phyloP scores from a whole-genome alignment of 2,888 invertebrate species.

The Brassicogethes aeneus region DNA sequence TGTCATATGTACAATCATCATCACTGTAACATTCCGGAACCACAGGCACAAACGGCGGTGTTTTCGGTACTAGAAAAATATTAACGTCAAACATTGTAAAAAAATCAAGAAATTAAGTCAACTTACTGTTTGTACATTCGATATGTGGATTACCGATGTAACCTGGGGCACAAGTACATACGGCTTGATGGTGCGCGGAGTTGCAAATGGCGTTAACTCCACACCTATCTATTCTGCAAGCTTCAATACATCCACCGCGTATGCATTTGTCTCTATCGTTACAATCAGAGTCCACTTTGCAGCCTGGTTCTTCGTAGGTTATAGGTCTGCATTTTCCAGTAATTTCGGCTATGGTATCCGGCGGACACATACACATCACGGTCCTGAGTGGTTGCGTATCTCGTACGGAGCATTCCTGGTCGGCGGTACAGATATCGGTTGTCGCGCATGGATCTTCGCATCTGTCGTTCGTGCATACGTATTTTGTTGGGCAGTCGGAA shows the following conservation, averaged over 20 bases:
- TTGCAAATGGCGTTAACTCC: constrained; percentile 77
- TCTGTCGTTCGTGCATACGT: constrained; percentile 67
- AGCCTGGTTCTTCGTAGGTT: constrained; percentile 45
- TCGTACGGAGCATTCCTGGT: constrained; percentile 70
- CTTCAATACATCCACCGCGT: constrained; percentile 66
- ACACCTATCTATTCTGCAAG: constrained; percentile 68
- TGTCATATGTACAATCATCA: constrained; percentile 67
- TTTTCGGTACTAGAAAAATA: constrained; percentile 16
- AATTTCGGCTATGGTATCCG: constrained; percentile 66
- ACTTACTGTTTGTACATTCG: constrained; percentile 54
- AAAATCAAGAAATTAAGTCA: constrained; percentile 3
- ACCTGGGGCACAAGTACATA: constrained; percentile 69
- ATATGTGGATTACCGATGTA: constrained; percentile 71
- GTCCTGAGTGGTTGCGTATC: constrained; percentile 74
- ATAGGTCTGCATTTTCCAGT: constrained; percentile 59
- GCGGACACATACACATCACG: constrained; percentile 78
- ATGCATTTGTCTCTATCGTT: constrained; percentile 64
- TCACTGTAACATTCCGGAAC: constrained; percentile 64
- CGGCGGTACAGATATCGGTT: constrained; percentile 63
- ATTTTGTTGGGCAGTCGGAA: constrained; percentile 63
- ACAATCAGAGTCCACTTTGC: constrained; percentile 68
- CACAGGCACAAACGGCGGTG: constrained; percentile 39
- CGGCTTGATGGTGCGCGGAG: constrained; percentile 64
- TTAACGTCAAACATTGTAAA: constrained; percentile 2
- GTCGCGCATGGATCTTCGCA: constrained; percentile 72